phyloP scores from a whole-genome alignment of 2,888 invertebrate species.

The Dryadula phaetusa region DNA sequence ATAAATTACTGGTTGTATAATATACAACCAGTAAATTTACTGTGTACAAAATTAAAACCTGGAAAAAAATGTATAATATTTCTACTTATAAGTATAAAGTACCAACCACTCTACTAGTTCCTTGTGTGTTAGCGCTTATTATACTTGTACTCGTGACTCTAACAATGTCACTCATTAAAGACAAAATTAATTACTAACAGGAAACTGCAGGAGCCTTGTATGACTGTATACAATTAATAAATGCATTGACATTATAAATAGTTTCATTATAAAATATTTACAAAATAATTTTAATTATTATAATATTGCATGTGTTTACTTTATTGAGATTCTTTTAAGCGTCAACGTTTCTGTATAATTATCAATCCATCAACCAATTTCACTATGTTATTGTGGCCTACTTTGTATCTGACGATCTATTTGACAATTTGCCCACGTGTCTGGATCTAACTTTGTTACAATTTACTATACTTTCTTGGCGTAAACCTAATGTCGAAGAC shows the following conservation, averaged over 20 bases:
- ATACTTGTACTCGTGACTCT: slow-evolving; percentile 16
- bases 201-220: slow-evolving; percentile 16
- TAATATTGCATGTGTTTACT: too few species aligned
- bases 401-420: too few species aligned
- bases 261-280: not conserved
- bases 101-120: not conserved
- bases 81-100: not conserved
- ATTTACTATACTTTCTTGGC: too few species aligned
- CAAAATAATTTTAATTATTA: not conserved
- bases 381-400: too few species aligned
- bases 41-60: not conserved
- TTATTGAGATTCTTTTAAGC: too few species aligned
- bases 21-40: too few species aligned
- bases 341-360: too few species aligned
- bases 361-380: too few species aligned
- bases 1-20: too few species aligned
- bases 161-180: slow-evolving; percentile 32
- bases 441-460: too few species aligned
- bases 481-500: too few species aligned
- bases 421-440: too few species aligned
- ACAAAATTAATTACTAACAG: slow-evolving; percentile 31
- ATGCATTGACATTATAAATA: not conserved
- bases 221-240: slow-evolving; percentile 12
- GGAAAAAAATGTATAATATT: not conserved
- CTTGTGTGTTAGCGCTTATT: slow-evolving; percentile 27